Evolutionary conservation across 2,113 vertebrate species (phyloP), one percentile per base, ranked within the genome.

Genomic region (Mesocricetus auratus): DNA sequence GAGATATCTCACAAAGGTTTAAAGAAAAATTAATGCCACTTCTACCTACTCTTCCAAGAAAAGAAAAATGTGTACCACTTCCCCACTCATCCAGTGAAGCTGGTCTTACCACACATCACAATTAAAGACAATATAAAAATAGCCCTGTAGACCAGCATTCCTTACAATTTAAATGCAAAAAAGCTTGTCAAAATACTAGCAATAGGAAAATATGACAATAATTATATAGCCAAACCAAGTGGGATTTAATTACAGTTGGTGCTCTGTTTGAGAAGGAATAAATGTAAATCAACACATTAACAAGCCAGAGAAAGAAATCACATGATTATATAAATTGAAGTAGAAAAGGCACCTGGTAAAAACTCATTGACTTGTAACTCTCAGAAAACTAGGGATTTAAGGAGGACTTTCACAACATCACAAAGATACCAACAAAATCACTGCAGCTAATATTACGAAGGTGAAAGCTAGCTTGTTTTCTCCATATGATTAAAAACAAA

Each of bases 1-100:
- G 47, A 88, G 50, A 95, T 64, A 85, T 93, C 36, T 83, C 85
- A 36, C 77, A 79, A 69, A 73, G n/a, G 3, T 62, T 97, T 91
- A 92, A 82, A 69, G 29, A n/a, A 93, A 50, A 90, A 90, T 36
- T 83, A 93, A 71, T 8, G 47, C 53, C 13, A 95, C 2, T 60
- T 87, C 29, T 75, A 50, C 8, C 60, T 1, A 83, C 47, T 75
- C 13, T 92, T 95, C 56, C n/a, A 31, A 64, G 29, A 77, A 81
- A 81, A 91, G 16, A 66, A 62, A 9, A 69, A 3, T 16, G 39
- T 13, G 3, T 16, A 68, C 60, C 17, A 92, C 31, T 94, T 90
- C 10, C 33, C 21, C 53, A 69, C 8, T 56, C 13, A 66, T 71
- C 77, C 45, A 71, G 24, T 53, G 39, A 91, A 93, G 7, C 69